These are phyloP conservation scores for Podarcis siculus DNA, from an alignment of 2,797 vertebrate species.

Conservation along the genomic window DNA sequence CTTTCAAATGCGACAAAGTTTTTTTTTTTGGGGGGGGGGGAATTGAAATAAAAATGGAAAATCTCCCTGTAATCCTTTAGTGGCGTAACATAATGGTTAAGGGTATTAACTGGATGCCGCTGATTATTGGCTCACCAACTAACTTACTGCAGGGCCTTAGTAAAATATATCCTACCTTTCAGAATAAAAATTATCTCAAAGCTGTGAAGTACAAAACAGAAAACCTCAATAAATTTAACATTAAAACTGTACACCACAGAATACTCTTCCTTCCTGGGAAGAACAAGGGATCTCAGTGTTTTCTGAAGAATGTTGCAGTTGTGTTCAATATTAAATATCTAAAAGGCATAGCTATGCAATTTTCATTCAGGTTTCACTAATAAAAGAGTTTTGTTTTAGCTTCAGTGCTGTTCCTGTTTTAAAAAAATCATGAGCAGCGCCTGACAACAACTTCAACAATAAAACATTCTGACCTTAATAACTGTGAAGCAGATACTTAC, in stretches of 20 bases:
- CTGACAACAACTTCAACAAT: neutral
- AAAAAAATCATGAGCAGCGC: neutral
- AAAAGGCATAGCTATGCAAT: neutral
- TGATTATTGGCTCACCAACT: neutral
- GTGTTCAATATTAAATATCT: neutral
- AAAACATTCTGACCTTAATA: neutral
- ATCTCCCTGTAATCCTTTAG: neutral
- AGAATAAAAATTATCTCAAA: too few relatives aligned
- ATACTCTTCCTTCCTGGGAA: neutral
- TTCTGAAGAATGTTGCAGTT: neutral
- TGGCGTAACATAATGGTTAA: neutral
- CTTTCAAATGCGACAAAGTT: slow-evolving; percentile 49
- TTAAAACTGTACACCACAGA: too few relatives aligned
- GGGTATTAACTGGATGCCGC: neutral
- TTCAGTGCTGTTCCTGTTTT: neutral
- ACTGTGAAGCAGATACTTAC: neutral
- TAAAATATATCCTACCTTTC: too few relatives aligned
- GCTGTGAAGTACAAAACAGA: too few relatives aligned
- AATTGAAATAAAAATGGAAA: neutral
- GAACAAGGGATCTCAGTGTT: neutral
- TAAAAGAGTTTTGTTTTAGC: neutral
- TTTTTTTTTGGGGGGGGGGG: neutral
- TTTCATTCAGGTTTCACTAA: neutral
- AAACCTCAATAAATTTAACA: too few relatives aligned
- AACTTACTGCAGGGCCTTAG: too few relatives aligned